Evolutionary conservation across 2,113 vertebrate species (phyloP), one percentile per base, ranked within the genome.

Genomic region (Lophochroa leadbeateri): DNA sequence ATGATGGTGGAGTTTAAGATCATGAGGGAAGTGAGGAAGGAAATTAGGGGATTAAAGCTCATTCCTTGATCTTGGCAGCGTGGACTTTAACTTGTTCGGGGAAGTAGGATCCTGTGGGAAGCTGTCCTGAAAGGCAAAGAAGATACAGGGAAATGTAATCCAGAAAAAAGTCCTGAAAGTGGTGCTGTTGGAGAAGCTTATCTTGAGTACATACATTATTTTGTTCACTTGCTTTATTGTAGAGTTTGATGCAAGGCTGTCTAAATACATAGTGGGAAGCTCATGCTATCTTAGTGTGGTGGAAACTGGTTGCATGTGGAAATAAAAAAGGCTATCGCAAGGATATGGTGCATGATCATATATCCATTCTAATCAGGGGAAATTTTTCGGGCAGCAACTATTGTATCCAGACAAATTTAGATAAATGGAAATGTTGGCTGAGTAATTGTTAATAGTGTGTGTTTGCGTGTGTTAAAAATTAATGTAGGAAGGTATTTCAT

Each of bases 401-500:
- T 78, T 96, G 75, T 69, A 81, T 70, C 47, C 44, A 89, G 91
- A 58, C 69, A 97, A 85, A 96, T 90, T 82, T 83, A 92, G 78
- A 91, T 82, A 39, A 85, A 79, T 89, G 81, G 86, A 90, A 94
- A 53, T 60, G 33, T 55, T 55, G 68, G 52, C 65, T 49, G 46
- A 82, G 72, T 92, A 86, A 93, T 79, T 69, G 68, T 93, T 81
- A 96, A 81, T 92, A 82, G 33, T 44, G 35, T 58, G 28, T 8
- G 53, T 85, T 89, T 87, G 58, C 27, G 33, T 74, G 50, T 78
- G 57, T 86, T 86, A 63, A 86, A 89, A 96, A 86, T 70, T 72
- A 78, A 81, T n/a, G 17, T 52, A 58, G 71, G 72, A 63, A 68
- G 90, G 58, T 68, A 77, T 68, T 86, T 41, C 87, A 35, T 84